A percentile compares a stretch with the other conserved stretches of the same genome.
phyloP scores from a whole-genome alignment of 2,797 vertebrate species.

The Basileuterus tristriatus region DNA sequence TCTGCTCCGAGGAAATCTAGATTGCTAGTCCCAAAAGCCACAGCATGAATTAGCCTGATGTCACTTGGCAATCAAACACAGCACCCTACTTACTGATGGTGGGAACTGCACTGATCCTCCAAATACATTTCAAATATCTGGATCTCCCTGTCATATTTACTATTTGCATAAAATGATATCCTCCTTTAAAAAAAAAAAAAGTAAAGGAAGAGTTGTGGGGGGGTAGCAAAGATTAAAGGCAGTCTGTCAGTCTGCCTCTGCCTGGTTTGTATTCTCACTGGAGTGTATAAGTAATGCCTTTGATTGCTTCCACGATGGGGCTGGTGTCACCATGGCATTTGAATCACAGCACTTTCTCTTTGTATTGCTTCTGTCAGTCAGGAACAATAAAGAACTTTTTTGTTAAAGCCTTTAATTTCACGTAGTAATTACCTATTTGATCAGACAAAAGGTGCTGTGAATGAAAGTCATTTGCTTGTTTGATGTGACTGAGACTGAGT shows the following conservation, averaged over 20 bases:
- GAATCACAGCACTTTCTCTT: constrained; percentile 42
- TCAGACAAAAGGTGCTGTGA: constrained; percentile 74
- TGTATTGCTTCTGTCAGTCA: constrained; percentile 64
- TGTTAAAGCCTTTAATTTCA: constrained; percentile 75
- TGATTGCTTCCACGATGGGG: constrained; percentile 63
- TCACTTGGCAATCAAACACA: background rate
- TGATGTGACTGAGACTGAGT: constrained; percentile 71
- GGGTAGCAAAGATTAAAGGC: constrained; percentile 59
- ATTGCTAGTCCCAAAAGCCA: background rate
- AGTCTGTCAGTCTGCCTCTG: constrained; percentile 64
- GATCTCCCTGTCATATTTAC: constrained; percentile 6
- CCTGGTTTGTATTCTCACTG: constrained; percentile 45
- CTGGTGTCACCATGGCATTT: constrained; percentile 29
- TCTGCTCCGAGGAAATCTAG: constrained; percentile 11
- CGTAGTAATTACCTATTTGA: constrained; percentile 77
- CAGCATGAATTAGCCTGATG: background rate
- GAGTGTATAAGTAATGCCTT: constrained; percentile 59
- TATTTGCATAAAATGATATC: constrained; percentile 11
- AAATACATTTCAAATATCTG: background rate
- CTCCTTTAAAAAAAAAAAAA: background rate
- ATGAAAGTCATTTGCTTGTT: constrained; percentile 71
- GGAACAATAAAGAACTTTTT: constrained; percentile 70
- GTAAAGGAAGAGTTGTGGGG: background rate
- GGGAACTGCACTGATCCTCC: background rate
- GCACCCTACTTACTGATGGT: background rate